Evolutionary conservation across 2,113 vertebrate species (phyloP), one percentile per base, ranked within the genome.

Genomic region (Bambusicola thoracicus): DNA sequence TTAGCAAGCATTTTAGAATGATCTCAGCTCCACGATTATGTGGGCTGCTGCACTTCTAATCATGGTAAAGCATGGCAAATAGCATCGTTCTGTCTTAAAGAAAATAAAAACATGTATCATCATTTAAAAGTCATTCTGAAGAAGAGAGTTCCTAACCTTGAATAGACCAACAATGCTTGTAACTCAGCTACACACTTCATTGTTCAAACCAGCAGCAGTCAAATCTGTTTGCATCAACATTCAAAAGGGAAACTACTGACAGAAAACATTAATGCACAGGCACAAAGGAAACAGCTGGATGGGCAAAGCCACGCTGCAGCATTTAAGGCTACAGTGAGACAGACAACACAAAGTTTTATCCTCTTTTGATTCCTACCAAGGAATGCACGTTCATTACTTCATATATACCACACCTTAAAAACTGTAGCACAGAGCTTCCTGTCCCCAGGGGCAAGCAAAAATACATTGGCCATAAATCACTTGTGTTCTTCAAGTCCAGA

Each of bases 161-260:
- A 80, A 90, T 48, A 94, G 77, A 96, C 21, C 78, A 44, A 77
- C 29, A 77, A 89, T 85, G 59, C 61, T 93, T 78, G 22, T 22
- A 88, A 92, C 44, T 77, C 62, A 88, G 2, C n/a, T 72, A 63
- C 1, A 4, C 0, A 22, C 61, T 83, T 34, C 85, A 70, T 17
- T 24, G 36, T 94, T 92, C 77, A 95, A 89, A 95, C 49, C 78
- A 96, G 87, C 66, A 87, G 75, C 30, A 79, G 85, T 9, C 53
- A 89, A 79, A 90, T 81, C 59, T 10, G 6, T 88, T 85, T 92
- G 61, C 38, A 61, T 61, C 74, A 69, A 32, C 40, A 65, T 38
- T 68, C 49, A 84, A 62, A 80, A 38, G 17, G 51, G 44, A 90
- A 86, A 70, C 58, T 2, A 69, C 36, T 85, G 59, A 88, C 53